phyloP scores from a whole-genome alignment of 2,113 vertebrate genomes.

The Salvator merianae region DNA sequence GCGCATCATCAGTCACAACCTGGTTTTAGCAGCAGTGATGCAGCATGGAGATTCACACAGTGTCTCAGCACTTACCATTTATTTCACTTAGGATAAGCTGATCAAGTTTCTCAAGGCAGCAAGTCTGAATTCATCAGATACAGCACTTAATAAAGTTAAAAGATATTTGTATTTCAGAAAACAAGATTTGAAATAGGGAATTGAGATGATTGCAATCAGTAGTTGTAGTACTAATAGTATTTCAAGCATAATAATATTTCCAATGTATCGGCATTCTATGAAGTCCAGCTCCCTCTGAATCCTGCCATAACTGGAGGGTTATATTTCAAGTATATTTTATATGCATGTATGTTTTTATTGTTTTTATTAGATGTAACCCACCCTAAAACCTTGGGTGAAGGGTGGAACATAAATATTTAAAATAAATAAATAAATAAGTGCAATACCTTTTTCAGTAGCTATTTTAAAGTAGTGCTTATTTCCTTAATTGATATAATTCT shows the following conservation, averaged over 20 bases:
- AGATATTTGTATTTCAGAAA: neutral
- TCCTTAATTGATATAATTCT: constrained; percentile 11
- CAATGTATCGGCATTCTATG: neutral
- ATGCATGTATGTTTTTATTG: too few relatives aligned
- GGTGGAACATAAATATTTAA: too few relatives aligned
- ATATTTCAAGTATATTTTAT: too few relatives aligned
- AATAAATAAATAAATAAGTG: too few relatives aligned
- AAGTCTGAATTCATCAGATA: constrained; percentile 10
- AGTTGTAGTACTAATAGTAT: too few relatives aligned
- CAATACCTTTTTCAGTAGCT: neutral
- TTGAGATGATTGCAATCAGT: neutral
- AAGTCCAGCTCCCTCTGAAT: constrained; percentile 21
- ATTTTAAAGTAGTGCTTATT: constrained; percentile 19
- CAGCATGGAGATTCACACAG: neutral
- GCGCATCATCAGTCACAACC: too few relatives aligned
- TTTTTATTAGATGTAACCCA: too few relatives aligned
- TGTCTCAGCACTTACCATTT: neutral
- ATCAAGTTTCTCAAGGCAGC: neutral
- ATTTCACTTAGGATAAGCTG: constrained; percentile 4
- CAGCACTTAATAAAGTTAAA: neutral
- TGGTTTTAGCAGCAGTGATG: neutral
- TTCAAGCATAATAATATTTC: constrained; percentile 19
- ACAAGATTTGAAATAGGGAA: constrained; percentile 5
- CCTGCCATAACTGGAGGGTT: too few relatives aligned
- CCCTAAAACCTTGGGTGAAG: too few relatives aligned